These are phyloP conservation scores for Charina bottae DNA, from an alignment of 2,113 vertebrate genomes.

Conservation along the genomic window DNA sequence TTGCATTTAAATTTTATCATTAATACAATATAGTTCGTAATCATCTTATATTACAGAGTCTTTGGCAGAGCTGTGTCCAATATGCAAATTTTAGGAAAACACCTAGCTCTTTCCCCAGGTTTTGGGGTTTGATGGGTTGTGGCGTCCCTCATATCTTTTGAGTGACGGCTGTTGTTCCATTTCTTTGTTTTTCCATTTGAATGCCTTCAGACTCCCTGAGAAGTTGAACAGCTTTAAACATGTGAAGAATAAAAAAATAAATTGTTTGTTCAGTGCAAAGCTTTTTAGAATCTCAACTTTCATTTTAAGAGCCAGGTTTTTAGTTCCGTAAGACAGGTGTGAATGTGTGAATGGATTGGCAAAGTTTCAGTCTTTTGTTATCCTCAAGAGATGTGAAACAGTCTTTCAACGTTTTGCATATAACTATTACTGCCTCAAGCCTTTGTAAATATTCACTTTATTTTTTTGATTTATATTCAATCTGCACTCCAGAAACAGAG, in stretches of 20 bases:
- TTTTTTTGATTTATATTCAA: background rate
- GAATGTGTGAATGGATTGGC: background rate
- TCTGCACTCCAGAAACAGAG: background rate
- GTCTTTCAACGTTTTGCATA: background rate
- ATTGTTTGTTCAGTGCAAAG: background rate
- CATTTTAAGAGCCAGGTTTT: background rate
- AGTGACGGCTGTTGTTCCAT: background rate
- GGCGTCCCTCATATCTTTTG: background rate
- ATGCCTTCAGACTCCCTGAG: background rate
- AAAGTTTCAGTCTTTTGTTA: background rate
- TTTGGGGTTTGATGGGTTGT: background rate
- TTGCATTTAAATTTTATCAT: background rate
- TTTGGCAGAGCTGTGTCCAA: background rate
- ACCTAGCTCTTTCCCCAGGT: background rate
- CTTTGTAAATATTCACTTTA: background rate
- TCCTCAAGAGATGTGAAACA: background rate
- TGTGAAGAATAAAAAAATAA: background rate
- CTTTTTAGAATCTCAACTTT: background rate
- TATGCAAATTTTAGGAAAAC: background rate
- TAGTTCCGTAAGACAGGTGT: background rate
- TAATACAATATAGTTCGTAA: background rate
- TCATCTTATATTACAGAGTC: background rate
- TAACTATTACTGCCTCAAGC: background rate
- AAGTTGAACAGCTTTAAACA: background rate
- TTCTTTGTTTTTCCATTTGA: background rate